Evolutionary conservation across 1,140 invertebrate genomes (phyloP).

Genomic region (Temnothorax curvispinosus): DNA sequence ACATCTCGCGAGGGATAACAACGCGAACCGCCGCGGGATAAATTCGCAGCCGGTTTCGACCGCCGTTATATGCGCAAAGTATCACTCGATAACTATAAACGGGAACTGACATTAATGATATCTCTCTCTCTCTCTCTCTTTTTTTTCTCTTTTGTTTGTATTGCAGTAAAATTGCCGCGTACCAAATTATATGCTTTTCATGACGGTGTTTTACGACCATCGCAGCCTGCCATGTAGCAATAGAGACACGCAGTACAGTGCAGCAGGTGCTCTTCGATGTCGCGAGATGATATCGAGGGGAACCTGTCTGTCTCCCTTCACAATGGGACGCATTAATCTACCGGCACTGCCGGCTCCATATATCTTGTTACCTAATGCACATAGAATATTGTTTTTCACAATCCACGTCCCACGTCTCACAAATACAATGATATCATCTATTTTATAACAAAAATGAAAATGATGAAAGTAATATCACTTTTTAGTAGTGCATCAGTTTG

Average conservation of each 20-base stretch:
- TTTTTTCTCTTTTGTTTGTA: constrained; percentile 11
- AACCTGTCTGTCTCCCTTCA: neutral
- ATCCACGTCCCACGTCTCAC: neutral
- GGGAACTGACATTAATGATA: constrained; percentile 36
- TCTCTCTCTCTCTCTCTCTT: constrained; percentile 32
- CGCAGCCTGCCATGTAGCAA: neutral
- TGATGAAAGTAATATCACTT: neutral
- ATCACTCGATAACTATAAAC: constrained; percentile 51
- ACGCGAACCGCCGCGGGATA: neutral
- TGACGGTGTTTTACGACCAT: neutral
- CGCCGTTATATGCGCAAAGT: constrained; percentile 2
- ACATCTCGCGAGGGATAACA: neutral
- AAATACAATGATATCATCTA: neutral
- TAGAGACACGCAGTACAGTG: constrained; percentile 16
- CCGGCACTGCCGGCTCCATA: neutral
- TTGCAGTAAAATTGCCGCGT: constrained; percentile 44
- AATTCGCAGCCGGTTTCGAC: constrained; percentile 31
- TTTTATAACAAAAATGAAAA: neutral
- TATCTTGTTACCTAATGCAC: neutral
- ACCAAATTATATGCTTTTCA: constrained; percentile 26
- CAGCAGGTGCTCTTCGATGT: constrained; percentile 32
- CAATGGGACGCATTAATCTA: constrained; percentile 38
- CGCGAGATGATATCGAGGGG: constrained; percentile 39
- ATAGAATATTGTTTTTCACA: neutral
- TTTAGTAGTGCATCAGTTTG: neutral